These are phyloP conservation scores for Pocillopora verrucosa DNA, from an alignment of 64 coral and sea anemone species.

Conservation along the genomic window DNA sequence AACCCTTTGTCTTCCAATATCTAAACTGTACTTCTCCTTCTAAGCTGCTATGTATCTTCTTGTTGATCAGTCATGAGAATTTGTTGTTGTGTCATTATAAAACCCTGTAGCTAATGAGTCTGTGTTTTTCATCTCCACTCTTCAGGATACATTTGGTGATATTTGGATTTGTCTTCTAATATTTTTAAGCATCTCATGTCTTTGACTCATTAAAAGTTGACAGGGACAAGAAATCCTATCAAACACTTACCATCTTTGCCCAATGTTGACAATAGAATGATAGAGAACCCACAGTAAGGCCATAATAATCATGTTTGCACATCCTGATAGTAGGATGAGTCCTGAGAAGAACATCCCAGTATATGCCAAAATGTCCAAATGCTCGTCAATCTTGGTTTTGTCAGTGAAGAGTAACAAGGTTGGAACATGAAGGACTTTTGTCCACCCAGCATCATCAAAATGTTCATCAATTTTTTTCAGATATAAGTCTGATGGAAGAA, in stretches of 20 bases:
- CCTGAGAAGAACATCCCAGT: conserved; percentile 73
- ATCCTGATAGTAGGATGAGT: conserved; percentile 69
- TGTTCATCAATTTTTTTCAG: conserved; percentile 72
- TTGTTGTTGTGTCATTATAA: no score
- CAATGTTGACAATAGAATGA: conserved; percentile 93
- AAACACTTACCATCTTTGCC: conserved; percentile 78
- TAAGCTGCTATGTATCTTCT: no score
- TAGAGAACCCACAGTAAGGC: conserved; percentile 81
- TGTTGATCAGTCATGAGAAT: no score
- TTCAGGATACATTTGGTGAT: no score
- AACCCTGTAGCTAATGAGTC: no score
- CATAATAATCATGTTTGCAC: conserved; percentile 91
- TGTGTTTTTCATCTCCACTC: no score
- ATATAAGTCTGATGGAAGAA: conserved; percentile 82
- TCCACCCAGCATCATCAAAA: conserved; percentile 72
- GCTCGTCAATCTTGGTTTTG: conserved; percentile 61
- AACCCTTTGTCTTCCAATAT: no score
- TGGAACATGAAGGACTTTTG: conserved; percentile 71
- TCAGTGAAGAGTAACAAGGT: conserved; percentile 81
- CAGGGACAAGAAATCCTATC: no score
- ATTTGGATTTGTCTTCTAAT: no score
- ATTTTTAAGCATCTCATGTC: no score
- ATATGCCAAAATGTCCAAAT: conserved; percentile 83
- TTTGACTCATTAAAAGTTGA: no score
- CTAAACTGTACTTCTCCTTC: no score